Base-by-base conservation (phyloP, 2,888 invertebrate genomes). In the Priocnemis perturbator region DNA sequence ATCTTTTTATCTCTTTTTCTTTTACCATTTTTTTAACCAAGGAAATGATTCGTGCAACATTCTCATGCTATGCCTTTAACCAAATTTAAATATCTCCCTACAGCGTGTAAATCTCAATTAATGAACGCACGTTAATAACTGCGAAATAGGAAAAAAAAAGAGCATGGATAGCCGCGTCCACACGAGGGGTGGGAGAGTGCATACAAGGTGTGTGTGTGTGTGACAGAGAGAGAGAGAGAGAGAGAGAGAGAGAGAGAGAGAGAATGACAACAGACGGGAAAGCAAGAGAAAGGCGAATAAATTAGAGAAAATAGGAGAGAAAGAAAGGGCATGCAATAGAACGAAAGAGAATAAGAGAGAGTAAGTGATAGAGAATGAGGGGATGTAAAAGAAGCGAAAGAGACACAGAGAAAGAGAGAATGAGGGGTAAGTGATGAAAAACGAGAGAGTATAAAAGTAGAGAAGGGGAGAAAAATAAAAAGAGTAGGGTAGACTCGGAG, bases 61-160 rank as follows among this genome's bases (percentile, higher is more conserved):
- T 2, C 1, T n/a, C 52, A 21, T 11, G 3, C 0, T 52, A 4
- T 11, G 2, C 60, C 3, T n/a, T 45, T 15, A 62, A 53, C 30
- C 30, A 3, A 56, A 56, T 56, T 56, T 56, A 5, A 30, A 52
- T 19, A 15, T 23, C 19, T 20, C 14, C 15, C 52, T 21, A 44
- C 45, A 53, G 20, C 21, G 30, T 57, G 30, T 57, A 14, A 20
- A 11, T 20, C 30, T 69, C 50, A 63, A 79, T 71, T 69, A 70
- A 73, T 67, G 60, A 68, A 71, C 60, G 65, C 72, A 58, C 67
- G 67, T 75, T 79, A 77, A 75, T 75, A 79, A 75, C 58, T 61
- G 68, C 58, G 75, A 73, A 70, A 67, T 68, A 58, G 68, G 19
- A 47, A 69, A 69, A 66, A 79, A 72, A 73, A 59, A 21, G 50